phyloP scores from a whole-genome alignment of 1,140 invertebrate species.

The Phymastichus coffea region DNA sequence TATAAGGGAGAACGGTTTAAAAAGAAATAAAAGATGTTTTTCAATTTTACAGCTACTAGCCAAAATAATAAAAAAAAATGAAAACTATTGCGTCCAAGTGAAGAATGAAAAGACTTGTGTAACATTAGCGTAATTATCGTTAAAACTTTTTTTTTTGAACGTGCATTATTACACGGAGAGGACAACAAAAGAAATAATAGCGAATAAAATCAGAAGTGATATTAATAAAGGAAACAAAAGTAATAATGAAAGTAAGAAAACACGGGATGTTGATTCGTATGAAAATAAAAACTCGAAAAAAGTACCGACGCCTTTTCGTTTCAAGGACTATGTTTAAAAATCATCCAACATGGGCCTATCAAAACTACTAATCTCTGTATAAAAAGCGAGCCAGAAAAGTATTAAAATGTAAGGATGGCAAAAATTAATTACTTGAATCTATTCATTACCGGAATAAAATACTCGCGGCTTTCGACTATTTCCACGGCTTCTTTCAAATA shows the following conservation, averaged over 20 bases:
- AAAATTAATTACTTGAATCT: conserved; percentile 34
- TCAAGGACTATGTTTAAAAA: conserved; percentile 23
- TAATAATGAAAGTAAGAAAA: conserved; percentile 1
- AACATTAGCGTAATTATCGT: conserved; percentile 37
- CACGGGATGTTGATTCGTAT: too few species aligned
- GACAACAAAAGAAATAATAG: not conserved
- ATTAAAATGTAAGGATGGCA: conserved; percentile 22
- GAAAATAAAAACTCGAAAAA: too few species aligned
- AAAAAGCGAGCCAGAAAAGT: conserved; percentile 22
- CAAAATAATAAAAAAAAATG: conserved; percentile 32
- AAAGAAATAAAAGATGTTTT: conserved; percentile 33
- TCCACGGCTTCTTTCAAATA: conserved; percentile 26
- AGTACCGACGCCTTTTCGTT: conserved; percentile 20
- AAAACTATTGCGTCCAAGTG: conserved; percentile 49
- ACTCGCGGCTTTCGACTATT: conserved; percentile 27
- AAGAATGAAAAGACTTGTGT: conserved; percentile 41
- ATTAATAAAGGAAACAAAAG: conserved; percentile 1
- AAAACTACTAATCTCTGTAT: conserved; percentile 23
- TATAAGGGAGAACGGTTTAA: conserved; percentile 20
- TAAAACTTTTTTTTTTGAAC: conserved; percentile 31
- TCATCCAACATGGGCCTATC: conserved; percentile 23
- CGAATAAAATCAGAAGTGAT: not conserved
- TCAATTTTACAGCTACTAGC: conserved; percentile 42
- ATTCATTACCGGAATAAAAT: conserved; percentile 31
- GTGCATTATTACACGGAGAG: not conserved